Percentiles rank a stretch among this genome's conserved stretches.
These are phyloP conservation scores for Drosophila kurseongensis DNA, from an alignment of 1,140 invertebrate genomes.

Conservation along the genomic window DNA sequence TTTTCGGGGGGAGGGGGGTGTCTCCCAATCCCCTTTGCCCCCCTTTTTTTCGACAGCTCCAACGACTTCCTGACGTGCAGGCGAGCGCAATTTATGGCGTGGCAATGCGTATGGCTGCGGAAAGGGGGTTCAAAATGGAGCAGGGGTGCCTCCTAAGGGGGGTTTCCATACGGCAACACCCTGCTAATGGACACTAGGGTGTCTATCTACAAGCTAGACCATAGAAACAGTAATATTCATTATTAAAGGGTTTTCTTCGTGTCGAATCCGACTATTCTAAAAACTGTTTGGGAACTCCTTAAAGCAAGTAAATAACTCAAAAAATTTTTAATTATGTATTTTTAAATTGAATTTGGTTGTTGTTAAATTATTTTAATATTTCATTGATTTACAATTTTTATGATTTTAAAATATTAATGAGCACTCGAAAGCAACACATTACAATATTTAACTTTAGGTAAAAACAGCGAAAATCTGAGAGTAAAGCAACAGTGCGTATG, in stretches of 20 bases:
- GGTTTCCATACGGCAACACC: constrained; percentile 8
- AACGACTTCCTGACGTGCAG: constrained; percentile 58
- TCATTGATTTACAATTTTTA: too few species aligned
- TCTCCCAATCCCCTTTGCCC: background rate
- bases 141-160: background rate
- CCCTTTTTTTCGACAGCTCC: constrained; percentile 34
- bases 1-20: too few species aligned
- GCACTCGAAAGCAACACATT: too few species aligned
- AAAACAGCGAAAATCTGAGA: too few species aligned
- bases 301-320: too few species aligned
- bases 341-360: too few species aligned
- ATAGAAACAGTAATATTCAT: constrained; percentile 32
- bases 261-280: background rate
- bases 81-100: constrained; percentile 57
- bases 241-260: background rate
- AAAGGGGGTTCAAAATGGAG: background rate
- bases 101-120: constrained; percentile 28
- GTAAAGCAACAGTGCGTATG: background rate
- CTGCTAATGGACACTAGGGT: constrained; percentile 14
- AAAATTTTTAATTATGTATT: too few species aligned
- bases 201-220: too few species aligned
- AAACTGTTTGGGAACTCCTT: too few species aligned
- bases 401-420: too few species aligned
- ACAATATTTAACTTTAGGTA: too few species aligned
- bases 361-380: too few species aligned